These are phyloP conservation scores for Drosophila lowei DNA, from an alignment of 1,140 invertebrate genomes.

Conservation along the genomic window DNA sequence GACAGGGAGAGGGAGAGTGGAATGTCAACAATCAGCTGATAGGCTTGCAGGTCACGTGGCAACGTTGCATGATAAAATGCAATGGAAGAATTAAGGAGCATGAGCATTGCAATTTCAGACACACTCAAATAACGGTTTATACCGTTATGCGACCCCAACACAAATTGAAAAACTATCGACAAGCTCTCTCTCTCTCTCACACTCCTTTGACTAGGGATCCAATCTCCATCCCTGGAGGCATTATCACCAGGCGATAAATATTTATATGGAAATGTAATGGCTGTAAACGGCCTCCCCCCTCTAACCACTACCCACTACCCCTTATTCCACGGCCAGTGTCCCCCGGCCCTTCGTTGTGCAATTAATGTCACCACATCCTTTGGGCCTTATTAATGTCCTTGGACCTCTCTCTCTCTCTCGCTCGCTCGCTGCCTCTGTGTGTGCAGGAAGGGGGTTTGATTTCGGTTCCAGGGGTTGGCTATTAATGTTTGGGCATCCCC, in stretches of 20 bases:
- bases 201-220: too few species aligned
- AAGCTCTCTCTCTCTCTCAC: background rate
- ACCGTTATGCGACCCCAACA: background rate
- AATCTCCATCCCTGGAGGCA: conserved; percentile 28
- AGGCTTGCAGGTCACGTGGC: too few species aligned
- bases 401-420: conserved; percentile 15
- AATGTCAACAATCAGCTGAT: too few species aligned
- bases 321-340: background rate
- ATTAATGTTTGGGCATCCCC: conserved; percentile 49
- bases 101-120: too few species aligned
- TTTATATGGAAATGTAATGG: conserved; percentile 81
- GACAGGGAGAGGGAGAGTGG: background rate
- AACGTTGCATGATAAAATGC: too few species aligned
- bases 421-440: background rate
- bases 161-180: conserved; percentile 79
- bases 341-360: conserved; percentile 50
- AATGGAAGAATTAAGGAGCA: too few species aligned
- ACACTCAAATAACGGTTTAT: too few species aligned
- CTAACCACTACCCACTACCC: background rate
- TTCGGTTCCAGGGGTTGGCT: conserved; percentile 36
- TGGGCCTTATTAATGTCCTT: conserved; percentile 81
- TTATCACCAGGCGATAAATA: conserved; percentile 79
- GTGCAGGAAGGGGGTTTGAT: conserved; percentile 3
- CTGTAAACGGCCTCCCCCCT: conserved; percentile 4
- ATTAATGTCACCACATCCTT: conserved; percentile 81